These are phyloP conservation scores for Drosophila stalkeri DNA, from an alignment of 2,888 invertebrate species.

Conservation along the genomic window DNA sequence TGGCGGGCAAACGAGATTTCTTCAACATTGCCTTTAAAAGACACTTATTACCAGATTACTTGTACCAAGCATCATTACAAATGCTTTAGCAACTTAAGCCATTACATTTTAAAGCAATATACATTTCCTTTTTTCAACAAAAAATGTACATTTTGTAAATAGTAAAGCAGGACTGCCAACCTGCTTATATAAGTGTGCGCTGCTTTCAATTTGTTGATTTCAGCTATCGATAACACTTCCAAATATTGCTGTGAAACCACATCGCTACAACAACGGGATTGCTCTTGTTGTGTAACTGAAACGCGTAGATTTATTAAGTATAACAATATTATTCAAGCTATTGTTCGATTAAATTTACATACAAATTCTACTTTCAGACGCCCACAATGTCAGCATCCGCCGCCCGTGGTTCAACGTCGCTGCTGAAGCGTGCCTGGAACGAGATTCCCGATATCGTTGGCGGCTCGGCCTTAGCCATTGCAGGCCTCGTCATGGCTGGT, in stretches of 20 bases:
- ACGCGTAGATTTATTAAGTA: constrained; percentile 62
- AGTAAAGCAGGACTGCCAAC: not conserved
- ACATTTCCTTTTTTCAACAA: not conserved
- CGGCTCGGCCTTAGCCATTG: constrained; percentile 87
- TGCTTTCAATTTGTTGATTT: constrained; percentile 3
- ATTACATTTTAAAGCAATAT: too few relatives aligned
- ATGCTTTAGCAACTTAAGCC: not conserved
- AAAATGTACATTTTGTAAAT: not conserved
- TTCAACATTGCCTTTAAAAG: not conserved
- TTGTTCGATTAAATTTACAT: not conserved
- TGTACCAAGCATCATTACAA: not conserved
- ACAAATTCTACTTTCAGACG: constrained; percentile 18
- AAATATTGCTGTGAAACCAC: constrained; percentile 10
- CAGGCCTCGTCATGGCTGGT: constrained; percentile 87
- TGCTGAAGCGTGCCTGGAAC: constrained; percentile 86
- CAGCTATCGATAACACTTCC: constrained; percentile 38
- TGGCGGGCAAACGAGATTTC: not conserved
- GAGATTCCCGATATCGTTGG: constrained; percentile 91
- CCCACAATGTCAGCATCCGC: constrained; percentile 77
- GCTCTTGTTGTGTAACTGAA: constrained; percentile 70
- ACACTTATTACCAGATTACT: not conserved
- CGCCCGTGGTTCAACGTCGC: constrained; percentile 75
- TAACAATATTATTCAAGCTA: not conserved
- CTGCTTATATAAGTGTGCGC: not conserved
- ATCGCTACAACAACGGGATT: constrained; percentile 49